A percentile compares a stretch with the other conserved stretches of the same genome.
phyloP scores from a whole-genome alignment of 2,113 vertebrate genomes.

The Orientallactaga bullata region DNA sequence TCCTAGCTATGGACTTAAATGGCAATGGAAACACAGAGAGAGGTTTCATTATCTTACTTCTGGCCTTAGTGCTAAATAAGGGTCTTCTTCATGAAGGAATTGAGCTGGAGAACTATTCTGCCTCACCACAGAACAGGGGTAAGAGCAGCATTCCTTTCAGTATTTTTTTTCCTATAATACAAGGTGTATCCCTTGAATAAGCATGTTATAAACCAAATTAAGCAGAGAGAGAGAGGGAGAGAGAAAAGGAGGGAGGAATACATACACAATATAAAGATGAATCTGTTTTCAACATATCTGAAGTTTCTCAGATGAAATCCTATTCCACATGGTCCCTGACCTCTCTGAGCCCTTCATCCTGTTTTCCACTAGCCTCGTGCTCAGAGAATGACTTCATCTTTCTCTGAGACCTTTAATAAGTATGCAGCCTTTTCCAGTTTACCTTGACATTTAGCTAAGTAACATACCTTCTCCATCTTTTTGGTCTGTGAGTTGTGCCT shows the following conservation, averaged over 20 bases:
- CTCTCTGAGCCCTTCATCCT: not conserved
- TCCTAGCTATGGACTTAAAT: not conserved
- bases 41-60: not conserved
- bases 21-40: slow-evolving; percentile 10
- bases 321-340: not conserved
- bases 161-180: slow-evolving; percentile 39
- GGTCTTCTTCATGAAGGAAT: slow-evolving; percentile 40
- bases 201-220: not conserved
- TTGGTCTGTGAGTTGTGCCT: not conserved
- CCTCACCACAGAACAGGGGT: not conserved
- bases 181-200: not conserved
- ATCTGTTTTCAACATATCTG: slow-evolving; percentile 32
- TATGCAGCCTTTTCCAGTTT: not conserved
- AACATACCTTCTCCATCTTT: not conserved
- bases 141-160: not conserved
- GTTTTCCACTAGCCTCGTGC: slow-evolving; percentile 37
- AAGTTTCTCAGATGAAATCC: slow-evolving; percentile 24
- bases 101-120: not conserved
- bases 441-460: not conserved
- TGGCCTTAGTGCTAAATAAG: not conserved
- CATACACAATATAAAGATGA: slow-evolving; percentile 5
- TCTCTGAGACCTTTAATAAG: not conserved
- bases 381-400: not conserved
- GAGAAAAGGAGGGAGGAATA: not conserved
- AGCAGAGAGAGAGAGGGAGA: not conserved